Evolutionary conservation across 30 jellyfish, hydroid and myxozoan genomes (phyloP).

Genomic region (Nemopilema nomurai): DNA sequence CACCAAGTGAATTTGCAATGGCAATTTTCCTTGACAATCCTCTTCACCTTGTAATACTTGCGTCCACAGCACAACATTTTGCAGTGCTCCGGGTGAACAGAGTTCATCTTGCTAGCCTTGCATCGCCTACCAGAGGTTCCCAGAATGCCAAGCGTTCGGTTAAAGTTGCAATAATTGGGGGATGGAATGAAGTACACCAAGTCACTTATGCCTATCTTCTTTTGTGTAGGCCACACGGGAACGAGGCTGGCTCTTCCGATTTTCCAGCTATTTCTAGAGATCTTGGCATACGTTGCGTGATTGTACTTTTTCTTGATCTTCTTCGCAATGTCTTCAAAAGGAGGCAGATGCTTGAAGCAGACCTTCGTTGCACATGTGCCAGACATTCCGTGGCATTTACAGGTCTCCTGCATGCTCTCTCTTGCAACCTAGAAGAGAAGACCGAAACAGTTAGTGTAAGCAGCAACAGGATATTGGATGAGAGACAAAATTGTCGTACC

Average conservation of each 20-base stretch:
- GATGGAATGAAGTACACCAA: conserved; percentile 60
- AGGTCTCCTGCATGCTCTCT: conserved; percentile 36
- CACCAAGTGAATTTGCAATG: conserved; percentile 78
- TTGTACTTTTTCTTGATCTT: conserved; percentile 46
- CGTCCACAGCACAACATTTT: conserved; percentile 65
- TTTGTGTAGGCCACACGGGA: conserved; percentile 44
- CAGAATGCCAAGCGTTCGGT: conserved; percentile 48
- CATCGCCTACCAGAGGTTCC: conserved; percentile 74
- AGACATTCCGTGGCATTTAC: conserved; percentile 68
- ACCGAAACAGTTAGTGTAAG: not conserved
- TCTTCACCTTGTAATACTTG: conserved; percentile 23
- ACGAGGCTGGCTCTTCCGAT: conserved; percentile 12
- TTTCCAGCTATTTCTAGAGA: conserved; percentile 7
- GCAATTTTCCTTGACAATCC: conserved; percentile 33
- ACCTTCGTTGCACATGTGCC: conserved; percentile 72
- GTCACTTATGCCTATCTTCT: conserved; percentile 48
- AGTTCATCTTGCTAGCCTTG: conserved; percentile 8
- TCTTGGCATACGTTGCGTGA: conserved; percentile 52
- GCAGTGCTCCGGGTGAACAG: conserved; percentile 49
- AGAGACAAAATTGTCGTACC: too few relatives aligned
- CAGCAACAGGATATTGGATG: too few relatives aligned
- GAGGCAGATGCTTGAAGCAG: conserved; percentile 60
- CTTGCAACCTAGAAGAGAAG: conserved; percentile 30
- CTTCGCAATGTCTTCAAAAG: conserved; percentile 36
- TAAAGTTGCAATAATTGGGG: conserved; percentile 57